A percentile compares a stretch with the other conserved stretches of the same genome.
These are phyloP conservation scores for Arbacia lixula DNA, from an alignment of 53 echinoderm and acorn worm genomes.

Conservation along the genomic window DNA sequence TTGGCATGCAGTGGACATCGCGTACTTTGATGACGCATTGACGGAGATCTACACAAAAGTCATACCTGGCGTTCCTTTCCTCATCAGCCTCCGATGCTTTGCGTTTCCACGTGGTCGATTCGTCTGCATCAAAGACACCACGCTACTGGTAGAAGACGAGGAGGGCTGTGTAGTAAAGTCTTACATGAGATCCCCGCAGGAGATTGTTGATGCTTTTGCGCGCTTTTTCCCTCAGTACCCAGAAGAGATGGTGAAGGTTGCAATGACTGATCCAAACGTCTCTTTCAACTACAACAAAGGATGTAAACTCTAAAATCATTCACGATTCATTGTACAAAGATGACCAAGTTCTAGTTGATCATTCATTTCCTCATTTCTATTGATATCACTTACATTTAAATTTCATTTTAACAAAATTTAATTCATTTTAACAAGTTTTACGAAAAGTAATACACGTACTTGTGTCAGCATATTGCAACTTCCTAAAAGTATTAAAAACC, in stretches of 20 bases:
- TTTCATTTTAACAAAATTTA: too few species aligned
- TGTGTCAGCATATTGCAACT: too few species aligned
- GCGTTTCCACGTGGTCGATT: conserved; percentile 21
- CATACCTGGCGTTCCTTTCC: neutral
- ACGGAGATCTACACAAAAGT: neutral
- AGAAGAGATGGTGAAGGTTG: neutral
- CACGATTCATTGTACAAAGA: too few species aligned
- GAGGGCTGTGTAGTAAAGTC: neutral
- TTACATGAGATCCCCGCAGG: conserved; percentile 9
- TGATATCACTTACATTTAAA: too few species aligned
- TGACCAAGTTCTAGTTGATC: too few species aligned
- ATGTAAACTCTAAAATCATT: too few species aligned
- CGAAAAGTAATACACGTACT: too few species aligned
- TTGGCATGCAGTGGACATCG: neutral
- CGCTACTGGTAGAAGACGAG: conserved; percentile 3
- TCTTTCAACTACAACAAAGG: conserved; percentile 14
- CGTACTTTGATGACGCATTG: neutral
- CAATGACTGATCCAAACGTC: neutral
- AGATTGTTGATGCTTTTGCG: conserved; percentile 6
- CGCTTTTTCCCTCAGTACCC: conserved; percentile 28
- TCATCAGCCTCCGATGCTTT: neutral
- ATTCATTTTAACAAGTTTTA: too few species aligned
- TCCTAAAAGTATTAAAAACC: too few species aligned
- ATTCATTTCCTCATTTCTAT: too few species aligned
- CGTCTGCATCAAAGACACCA: conserved; percentile 31